These are phyloP conservation scores for Ariolimax columbianus DNA, from an alignment of 2,888 invertebrate genomes.

Conservation along the genomic window DNA sequence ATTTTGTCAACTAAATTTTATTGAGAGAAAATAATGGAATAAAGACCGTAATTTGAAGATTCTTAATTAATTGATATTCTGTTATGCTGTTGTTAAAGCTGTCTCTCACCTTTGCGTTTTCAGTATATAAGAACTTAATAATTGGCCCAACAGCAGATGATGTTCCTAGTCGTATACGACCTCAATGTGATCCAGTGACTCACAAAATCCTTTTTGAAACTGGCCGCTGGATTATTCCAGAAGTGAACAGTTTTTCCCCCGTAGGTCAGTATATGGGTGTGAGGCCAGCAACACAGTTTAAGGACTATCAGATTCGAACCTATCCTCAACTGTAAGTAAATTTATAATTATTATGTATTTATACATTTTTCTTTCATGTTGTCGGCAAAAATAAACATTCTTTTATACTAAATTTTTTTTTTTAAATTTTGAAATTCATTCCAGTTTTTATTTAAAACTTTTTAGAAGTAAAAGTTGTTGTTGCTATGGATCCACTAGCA, in stretches of 20 bases:
- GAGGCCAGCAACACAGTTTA: slow-evolving; percentile 69
- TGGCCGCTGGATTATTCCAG: slow-evolving; percentile 57
- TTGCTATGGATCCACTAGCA: no score
- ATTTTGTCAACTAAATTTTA: no score
- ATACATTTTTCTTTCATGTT: not conserved
- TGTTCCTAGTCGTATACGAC: slow-evolving; percentile 53
- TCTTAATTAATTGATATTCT: no score
- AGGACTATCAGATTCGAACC: slow-evolving; percentile 67
- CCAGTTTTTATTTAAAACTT: no score
- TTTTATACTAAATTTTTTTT: no score
- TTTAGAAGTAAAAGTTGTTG: no score
- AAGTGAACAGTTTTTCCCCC: slow-evolving; percentile 55
- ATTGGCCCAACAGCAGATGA: slow-evolving; percentile 73
- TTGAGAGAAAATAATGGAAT: no score
- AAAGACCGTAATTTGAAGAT: no score
- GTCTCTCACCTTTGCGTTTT: slow-evolving; percentile 38
- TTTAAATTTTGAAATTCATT: no score
- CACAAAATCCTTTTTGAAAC: slow-evolving; percentile 55
- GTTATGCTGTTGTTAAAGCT: not conserved
- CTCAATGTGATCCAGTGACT: slow-evolving; percentile 56
- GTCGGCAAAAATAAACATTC: not conserved
- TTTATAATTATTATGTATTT: not conserved
- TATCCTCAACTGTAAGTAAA: slow-evolving; percentile 35
- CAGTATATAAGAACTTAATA: slow-evolving; percentile 70
- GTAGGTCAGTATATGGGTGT: slow-evolving; percentile 68